These are phyloP conservation scores for Charadrius vociferus DNA, from an alignment of 2,113 vertebrate genomes.

Conservation along the genomic window DNA sequence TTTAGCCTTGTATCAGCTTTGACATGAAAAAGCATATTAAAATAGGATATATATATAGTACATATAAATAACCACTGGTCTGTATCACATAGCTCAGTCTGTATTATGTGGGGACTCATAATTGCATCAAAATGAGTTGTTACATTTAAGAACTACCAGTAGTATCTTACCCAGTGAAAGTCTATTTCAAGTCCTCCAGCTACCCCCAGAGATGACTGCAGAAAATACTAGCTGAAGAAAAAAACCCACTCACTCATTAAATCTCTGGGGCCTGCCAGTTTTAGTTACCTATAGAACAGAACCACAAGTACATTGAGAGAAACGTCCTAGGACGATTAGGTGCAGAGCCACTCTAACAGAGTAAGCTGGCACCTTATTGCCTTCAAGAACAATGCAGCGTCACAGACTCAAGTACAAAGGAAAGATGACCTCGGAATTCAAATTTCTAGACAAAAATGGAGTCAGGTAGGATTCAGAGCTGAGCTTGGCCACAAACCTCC, in stretches of 20 bases:
- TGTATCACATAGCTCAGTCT: not conserved
- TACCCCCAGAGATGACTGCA: not conserved
- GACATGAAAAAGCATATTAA: not conserved
- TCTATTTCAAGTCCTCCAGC: not conserved
- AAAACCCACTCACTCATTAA: not conserved
- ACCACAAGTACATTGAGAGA: not conserved
- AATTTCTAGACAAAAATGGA: not conserved
- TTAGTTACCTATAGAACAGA: not conserved
- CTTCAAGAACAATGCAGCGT: not conserved
- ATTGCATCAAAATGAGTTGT: not conserved
- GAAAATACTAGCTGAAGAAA: not conserved
- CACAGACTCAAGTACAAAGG: not conserved
- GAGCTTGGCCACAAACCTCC: not conserved
- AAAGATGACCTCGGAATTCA: not conserved
- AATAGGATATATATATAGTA: not conserved
- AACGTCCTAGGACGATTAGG: fast-evolving
- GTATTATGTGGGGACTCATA: not conserved
- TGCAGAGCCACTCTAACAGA: not conserved
- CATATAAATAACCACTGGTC: not conserved
- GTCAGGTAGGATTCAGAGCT: not conserved
- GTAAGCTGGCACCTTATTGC: not conserved
- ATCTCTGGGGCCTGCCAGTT: not conserved
- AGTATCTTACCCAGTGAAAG: not conserved
- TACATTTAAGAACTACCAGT: not conserved
- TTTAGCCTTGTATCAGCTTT: not conserved